These are phyloP conservation scores for Panurus biarmicus DNA, from an alignment of 2,113 vertebrate genomes.

Conservation along the genomic window DNA sequence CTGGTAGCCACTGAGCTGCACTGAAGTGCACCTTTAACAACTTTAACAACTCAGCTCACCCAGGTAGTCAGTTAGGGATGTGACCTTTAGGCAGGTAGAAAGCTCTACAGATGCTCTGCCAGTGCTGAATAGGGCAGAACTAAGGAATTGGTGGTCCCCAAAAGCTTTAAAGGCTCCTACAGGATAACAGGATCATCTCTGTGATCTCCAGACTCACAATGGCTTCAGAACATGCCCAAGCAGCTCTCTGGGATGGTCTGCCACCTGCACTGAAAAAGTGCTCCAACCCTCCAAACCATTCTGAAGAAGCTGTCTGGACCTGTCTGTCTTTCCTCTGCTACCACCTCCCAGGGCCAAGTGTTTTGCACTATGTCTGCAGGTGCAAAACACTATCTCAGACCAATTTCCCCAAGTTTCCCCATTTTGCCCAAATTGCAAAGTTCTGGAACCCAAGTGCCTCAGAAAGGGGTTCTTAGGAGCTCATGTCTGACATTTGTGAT, in stretches of 20 bases:
- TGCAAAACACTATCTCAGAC: neutral
- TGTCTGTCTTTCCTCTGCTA: neutral
- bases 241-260: neutral
- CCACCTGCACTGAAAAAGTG: fast-evolving
- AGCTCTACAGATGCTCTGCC: neutral
- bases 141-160: neutral
- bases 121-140: neutral
- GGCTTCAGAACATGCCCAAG: neutral
- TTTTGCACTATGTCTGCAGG: neutral
- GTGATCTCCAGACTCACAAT: neutral
- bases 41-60: neutral
- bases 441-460: neutral
- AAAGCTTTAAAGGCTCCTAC: neutral
- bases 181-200: neutral
- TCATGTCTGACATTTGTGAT: neutral
- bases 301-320: neutral
- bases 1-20: neutral
- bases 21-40: neutral
- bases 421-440: neutral
- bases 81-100: neutral
- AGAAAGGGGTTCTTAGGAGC: neutral
- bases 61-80: neutral
- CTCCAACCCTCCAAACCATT: neutral
- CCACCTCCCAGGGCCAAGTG: neutral
- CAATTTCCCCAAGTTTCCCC: neutral